Evolutionary conservation across 2,113 vertebrate genomes (phyloP).

Genomic region (Sitta europaea): DNA sequence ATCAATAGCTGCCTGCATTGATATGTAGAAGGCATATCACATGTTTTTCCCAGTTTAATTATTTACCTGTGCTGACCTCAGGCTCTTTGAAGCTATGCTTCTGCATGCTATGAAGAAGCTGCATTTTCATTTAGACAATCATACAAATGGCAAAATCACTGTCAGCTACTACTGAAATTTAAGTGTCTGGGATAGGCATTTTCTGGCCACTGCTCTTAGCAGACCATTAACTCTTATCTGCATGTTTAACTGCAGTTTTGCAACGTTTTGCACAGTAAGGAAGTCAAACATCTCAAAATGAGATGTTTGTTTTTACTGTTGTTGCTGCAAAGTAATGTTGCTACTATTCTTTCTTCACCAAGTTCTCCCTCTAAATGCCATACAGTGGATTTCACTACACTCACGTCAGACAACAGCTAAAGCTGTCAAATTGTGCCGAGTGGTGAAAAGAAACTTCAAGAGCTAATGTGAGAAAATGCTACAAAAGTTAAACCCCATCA

Average conservation of each 20-base stretch:
- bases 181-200: background rate
- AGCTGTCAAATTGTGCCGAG: slow-evolving; percentile 34
- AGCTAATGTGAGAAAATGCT: slow-evolving; percentile 39
- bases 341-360: slow-evolving; percentile 19
- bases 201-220: background rate
- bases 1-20: background rate
- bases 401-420: slow-evolving; percentile 32
- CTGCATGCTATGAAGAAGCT: accelerated
- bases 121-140: background rate
- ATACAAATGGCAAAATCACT: background rate
- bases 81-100: background rate
- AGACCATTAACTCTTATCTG: background rate
- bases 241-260: background rate
- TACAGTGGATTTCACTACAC: background rate
- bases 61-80: background rate
- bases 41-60: background rate
- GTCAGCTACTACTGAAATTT: slow-evolving; percentile 2
- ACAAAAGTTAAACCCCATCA: slow-evolving; percentile 58
- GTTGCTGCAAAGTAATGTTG: background rate
- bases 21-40: background rate
- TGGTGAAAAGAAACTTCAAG: slow-evolving; percentile 20
- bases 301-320: background rate
- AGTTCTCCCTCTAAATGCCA: background rate
- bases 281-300: background rate
- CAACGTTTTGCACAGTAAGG: background rate